A percentile compares a stretch with the other conserved stretches of the same genome.
phyloP scores from a whole-genome alignment of 2,113 vertebrate species.

The Limnothrissa miodon region DNA sequence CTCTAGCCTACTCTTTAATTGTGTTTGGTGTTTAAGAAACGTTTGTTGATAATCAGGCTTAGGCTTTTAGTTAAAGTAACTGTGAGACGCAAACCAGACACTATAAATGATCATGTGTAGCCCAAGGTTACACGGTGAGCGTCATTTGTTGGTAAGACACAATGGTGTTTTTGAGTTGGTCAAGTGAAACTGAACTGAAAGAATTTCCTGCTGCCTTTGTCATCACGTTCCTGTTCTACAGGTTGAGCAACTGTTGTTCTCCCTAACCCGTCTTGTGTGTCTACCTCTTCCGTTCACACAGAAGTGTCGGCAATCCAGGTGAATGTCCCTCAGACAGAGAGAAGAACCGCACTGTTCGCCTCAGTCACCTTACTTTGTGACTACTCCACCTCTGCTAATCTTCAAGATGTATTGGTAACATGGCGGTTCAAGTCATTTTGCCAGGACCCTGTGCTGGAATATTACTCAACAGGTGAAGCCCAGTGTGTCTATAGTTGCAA shows the following conservation, averaged over 20 bases:
- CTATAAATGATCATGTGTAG: neutral
- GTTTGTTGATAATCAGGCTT: neutral
- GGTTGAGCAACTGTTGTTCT: constrained; percentile 50
- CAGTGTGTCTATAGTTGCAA: neutral
- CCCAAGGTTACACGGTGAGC: neutral
- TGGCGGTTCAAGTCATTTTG: constrained; percentile 96
- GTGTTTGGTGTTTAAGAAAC: too few species aligned
- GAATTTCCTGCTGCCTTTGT: constrained; percentile 55
- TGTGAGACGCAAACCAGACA: neutral
- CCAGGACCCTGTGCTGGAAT: constrained; percentile 92
- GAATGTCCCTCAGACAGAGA: constrained; percentile 70
- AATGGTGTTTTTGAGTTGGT: neutral
- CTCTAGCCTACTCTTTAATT: too few species aligned
- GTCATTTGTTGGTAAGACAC: neutral
- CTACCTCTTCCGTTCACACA: constrained; percentile 49
- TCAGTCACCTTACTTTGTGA: constrained; percentile 82
- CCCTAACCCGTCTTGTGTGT: constrained; percentile 14
- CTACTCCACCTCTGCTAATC: constrained; percentile 84
- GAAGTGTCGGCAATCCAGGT: constrained; percentile 80
- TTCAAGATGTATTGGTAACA: constrained; percentile 84
- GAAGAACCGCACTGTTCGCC: constrained; percentile 82
- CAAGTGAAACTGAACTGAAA: constrained; percentile 5
- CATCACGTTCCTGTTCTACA: constrained; percentile 61
- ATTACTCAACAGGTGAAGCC: constrained; percentile 82
- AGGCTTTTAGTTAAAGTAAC: neutral